A percentile compares a stretch with the other conserved stretches of the same genome.
Evolutionary conservation across 2,113 vertebrate species (phyloP).

Genomic region (Bubo scandiacus): DNA sequence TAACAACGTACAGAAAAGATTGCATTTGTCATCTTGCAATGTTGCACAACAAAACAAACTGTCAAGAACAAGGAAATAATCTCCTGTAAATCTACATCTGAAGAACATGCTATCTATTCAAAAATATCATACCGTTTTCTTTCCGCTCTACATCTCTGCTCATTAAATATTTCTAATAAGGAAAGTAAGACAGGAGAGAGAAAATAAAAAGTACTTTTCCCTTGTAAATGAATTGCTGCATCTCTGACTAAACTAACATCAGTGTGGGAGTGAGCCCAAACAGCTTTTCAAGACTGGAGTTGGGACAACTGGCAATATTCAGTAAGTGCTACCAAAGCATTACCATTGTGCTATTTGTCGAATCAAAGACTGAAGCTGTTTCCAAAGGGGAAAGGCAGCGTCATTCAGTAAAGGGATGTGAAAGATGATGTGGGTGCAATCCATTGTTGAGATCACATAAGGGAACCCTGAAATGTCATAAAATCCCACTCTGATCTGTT

Average conservation of each 20-base stretch:
- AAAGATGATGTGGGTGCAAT: constrained; percentile 58
- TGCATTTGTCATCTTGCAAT: neutral
- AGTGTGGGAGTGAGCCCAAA: constrained; percentile 55
- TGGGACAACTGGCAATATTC: constrained; percentile 66
- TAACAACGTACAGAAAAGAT: neutral
- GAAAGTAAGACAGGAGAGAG: constrained; percentile 10
- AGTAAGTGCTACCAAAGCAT: neutral
- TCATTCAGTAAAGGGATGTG: constrained; percentile 17
- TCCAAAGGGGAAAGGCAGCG: constrained; percentile 48
- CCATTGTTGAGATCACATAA: constrained; percentile 60
- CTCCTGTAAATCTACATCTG: neutral
- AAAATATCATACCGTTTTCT: neutral
- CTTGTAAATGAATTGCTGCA: constrained; percentile 45
- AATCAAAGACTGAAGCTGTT: constrained; percentile 31
- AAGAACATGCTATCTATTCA: neutral
- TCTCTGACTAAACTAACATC: constrained; percentile 64
- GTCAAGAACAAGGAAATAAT: neutral
- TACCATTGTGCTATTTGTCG: constrained; percentile 28
- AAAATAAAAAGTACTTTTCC: constrained; percentile 30
- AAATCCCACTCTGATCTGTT: constrained; percentile 75
- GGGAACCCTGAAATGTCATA: constrained; percentile 80
- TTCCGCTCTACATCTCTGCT: neutral
- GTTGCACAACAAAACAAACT: neutral
- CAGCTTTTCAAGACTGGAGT: constrained; percentile 64
- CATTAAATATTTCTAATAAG: constrained; percentile 26